Evolutionary conservation across 2,888 invertebrate genomes (phyloP).

Genomic region (Acleris sparsana): DNA sequence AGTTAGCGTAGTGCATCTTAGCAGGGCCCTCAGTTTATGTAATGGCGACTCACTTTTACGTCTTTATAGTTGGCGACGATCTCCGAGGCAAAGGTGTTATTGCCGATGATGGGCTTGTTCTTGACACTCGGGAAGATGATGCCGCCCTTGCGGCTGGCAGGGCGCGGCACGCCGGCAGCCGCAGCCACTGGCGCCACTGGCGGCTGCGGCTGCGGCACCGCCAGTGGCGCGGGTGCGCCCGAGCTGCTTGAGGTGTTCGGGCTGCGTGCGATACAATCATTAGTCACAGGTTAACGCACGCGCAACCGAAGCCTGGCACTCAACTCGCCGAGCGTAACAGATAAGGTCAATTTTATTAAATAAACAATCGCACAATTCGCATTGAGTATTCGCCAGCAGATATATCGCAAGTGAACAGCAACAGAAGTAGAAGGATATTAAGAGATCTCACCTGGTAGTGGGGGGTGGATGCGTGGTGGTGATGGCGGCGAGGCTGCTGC

Average conservation of each 20-base stretch:
- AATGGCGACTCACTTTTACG: constrained; percentile 87
- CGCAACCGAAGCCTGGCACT: constrained; percentile 38
- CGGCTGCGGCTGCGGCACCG: constrained; percentile 53
- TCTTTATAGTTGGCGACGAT: constrained; percentile 90
- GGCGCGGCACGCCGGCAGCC: constrained; percentile 69
- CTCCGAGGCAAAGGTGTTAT: constrained; percentile 92
- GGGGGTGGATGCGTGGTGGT: constrained; percentile 59
- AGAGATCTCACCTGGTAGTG: constrained; percentile 75
- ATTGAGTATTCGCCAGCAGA: constrained; percentile 45
- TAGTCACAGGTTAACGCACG: constrained; percentile 58
- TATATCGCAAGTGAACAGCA: constrained; percentile 49
- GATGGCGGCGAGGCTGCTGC: constrained; percentile 65
- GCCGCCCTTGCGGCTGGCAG: constrained; percentile 87
- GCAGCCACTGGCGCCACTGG: constrained; percentile 47
- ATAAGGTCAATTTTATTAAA: constrained; percentile 35
- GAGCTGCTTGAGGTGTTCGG: constrained; percentile 60
- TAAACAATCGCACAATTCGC: constrained; percentile 51
- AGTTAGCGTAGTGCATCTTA: too few species aligned
- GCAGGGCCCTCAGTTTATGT: too few species aligned
- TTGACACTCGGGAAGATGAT: constrained; percentile 96
- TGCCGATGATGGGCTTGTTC: constrained; percentile 93
- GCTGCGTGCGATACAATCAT: constrained; percentile 74
- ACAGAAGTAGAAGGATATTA: constrained; percentile 46
- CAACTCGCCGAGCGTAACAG: constrained; percentile 34
- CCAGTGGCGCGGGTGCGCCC: constrained; percentile 61